A percentile compares a stretch with the other conserved stretches of the same genome.
These are phyloP conservation scores for Pteropus alecto DNA, from an alignment of 2,113 vertebrate species.

Conservation along the genomic window DNA sequence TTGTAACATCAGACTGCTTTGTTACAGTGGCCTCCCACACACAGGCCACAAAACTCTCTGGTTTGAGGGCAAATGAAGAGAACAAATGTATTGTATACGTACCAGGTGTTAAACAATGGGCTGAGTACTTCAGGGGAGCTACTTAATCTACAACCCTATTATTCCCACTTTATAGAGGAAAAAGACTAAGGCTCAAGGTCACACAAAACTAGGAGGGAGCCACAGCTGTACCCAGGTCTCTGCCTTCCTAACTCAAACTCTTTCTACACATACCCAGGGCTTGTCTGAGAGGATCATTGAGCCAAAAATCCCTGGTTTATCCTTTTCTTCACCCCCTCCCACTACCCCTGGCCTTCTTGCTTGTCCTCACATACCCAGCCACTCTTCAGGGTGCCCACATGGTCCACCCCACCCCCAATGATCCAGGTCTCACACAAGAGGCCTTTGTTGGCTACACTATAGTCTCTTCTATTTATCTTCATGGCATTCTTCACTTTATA, in stretches of 20 bases:
- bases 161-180: neutral
- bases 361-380: neutral
- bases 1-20: neutral
- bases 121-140: neutral
- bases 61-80: neutral
- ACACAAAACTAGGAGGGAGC: neutral
- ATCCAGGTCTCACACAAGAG: neutral
- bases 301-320: neutral
- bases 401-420: neutral
- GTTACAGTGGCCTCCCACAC: neutral
- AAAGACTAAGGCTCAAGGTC: neutral
- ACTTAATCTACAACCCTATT: neutral
- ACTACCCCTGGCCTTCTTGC: neutral
- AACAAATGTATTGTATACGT: neutral
- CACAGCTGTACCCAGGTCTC: neutral
- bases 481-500: neutral
- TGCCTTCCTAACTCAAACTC: neutral
- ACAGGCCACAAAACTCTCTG: neutral
- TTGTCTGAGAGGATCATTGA: neutral
- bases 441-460: neutral
- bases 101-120: neutral
- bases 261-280: neutral
- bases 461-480: neutral
- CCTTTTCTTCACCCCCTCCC: neutral
- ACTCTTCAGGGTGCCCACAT: neutral